These are phyloP conservation scores for Mus minutoides DNA, from an alignment of 2,797 vertebrate genomes.

Conservation along the genomic window DNA sequence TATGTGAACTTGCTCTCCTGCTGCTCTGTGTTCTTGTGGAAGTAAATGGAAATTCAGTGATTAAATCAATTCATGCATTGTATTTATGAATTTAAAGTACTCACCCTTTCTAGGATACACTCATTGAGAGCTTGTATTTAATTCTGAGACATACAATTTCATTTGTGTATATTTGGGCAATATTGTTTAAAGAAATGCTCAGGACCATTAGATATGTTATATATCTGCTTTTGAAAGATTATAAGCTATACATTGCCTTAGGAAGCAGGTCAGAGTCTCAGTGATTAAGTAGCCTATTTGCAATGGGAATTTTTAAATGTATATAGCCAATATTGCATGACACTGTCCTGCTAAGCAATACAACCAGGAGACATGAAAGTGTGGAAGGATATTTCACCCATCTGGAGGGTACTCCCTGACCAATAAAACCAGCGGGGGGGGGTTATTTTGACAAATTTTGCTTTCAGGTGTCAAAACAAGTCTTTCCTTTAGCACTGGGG, in stretches of 20 bases:
- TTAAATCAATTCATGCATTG: slow-evolving; percentile 48
- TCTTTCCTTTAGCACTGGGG: slow-evolving; percentile 31
- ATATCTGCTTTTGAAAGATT: neutral
- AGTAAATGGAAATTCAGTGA: slow-evolving; percentile 3
- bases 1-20: slow-evolving; percentile 58
- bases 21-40: slow-evolving; percentile 47
- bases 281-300: neutral
- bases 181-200: neutral
- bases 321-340: neutral
- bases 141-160: neutral
- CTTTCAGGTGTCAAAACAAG: slow-evolving; percentile 55
- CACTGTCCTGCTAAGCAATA: neutral
- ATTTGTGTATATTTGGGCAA: neutral
- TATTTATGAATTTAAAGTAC: slow-evolving; percentile 46
- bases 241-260: neutral
- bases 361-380: slow-evolving; percentile 8
- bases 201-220: neutral
- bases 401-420: slow-evolving; percentile 7
- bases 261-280: neutral
- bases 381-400: neutral
- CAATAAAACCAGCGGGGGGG: no score
- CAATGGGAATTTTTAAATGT: slow-evolving; percentile 21
- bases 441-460: slow-evolving; percentile 54
- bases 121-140: neutral
- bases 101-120: neutral